Base-by-base conservation (phyloP, 2,888 invertebrate genomes). In the Ormia ochracea region DNA sequence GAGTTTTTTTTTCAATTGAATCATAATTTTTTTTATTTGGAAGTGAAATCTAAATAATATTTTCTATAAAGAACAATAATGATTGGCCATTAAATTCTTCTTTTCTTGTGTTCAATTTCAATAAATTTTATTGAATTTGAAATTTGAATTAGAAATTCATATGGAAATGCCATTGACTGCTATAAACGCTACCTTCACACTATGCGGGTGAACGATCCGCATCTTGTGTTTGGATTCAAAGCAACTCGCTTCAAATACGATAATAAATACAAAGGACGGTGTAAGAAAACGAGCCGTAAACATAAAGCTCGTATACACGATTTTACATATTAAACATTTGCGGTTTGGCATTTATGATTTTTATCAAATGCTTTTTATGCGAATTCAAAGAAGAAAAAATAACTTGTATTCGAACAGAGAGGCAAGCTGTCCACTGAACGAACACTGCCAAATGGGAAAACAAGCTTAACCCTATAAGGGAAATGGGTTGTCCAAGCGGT, bases 191-290 rank as follows among this genome's bases (percentile, higher is more conserved):
- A 70, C 69, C 79, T 72, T 66, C 45, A 63, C 48, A 54, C 41
- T 59, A 68, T 75, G 80, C 80, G 66, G 76, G 80, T 70, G 70
- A 70, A 75, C 45, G 54, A 54, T 61, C 73, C 72, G 59, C 31
- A 50, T 19, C 36, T 21, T 14, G 33, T 14, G 26, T 59, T 52
- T 50, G 28, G 52, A 31, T 14, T 26, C 6, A 33, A 14, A 3
- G 10, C 6, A 50, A 56, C n/a, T 23, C n/a, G 21, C 10, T 38
- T 5, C 28, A 50, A 36, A 48, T 7, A n/a, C 6, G 33, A 48
- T 33, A 31, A 23, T 10, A 19, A 17, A n/a, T 9, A n/a, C 19
- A 43, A 14, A 23, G 38, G 41, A 31, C 45, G 50, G 58, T 69
- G 59, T 74, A 58, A 31, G 48, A 74, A 26, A 52, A 12, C 58